A percentile compares a stretch with the other conserved stretches of the same genome.
Evolutionary conservation across 2,113 vertebrate genomes (phyloP).

Genomic region (Nansenia antarctica): DNA sequence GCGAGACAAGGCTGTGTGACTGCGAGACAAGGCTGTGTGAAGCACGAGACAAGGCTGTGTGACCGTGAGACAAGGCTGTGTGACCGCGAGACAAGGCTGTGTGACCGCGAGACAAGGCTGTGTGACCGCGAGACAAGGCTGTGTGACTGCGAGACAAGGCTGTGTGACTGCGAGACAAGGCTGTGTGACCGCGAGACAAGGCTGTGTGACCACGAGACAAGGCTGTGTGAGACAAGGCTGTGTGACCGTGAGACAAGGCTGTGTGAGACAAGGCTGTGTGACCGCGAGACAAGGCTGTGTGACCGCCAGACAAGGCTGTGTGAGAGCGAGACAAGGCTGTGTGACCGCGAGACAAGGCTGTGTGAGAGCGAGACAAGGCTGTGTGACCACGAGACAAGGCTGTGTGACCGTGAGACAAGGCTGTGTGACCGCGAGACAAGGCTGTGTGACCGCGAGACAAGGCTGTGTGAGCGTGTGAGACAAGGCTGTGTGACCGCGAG

Average conservation of each 20-base stretch:
- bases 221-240: no score
- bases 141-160: no score
- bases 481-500: neutral
- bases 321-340: no score
- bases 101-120: neutral
- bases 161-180: neutral
- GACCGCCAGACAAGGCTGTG: neutral
- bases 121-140: neutral
- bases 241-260: neutral
- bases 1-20: neutral
- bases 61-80: neutral
- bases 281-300: neutral
- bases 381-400: neutral
- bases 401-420: no score
- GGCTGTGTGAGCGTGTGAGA: no score
- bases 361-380: no score
- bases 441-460: neutral
- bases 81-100: no score
- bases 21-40: neutral
- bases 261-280: no score
- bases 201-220: neutral
- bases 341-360: neutral
- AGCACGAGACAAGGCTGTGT: no score
- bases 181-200: neutral
- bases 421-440: conserved; percentile 1